phyloP scores from a whole-genome alignment of 2,113 vertebrate genomes.

The Hirundichthys speculiger region DNA sequence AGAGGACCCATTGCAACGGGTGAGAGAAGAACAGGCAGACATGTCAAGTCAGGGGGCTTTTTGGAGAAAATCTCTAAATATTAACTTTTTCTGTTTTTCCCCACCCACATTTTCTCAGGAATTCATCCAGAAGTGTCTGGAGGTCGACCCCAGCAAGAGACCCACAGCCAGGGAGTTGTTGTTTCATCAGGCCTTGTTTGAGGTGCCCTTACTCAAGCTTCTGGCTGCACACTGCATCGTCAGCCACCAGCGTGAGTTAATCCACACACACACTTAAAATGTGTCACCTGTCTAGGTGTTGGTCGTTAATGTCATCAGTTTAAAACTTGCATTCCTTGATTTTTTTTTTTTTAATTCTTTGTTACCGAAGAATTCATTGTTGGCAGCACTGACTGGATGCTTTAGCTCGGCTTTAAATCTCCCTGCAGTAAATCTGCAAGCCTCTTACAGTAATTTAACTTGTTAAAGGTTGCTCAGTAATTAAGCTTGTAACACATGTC shows the following conservation, averaged over 20 bases:
- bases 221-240: constrained; percentile 96
- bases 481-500: no score
- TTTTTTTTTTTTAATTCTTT: no score
- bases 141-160: constrained; percentile 88
- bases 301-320: neutral
- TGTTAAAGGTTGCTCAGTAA: neutral
- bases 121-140: constrained; percentile 98
- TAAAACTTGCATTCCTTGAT: neutral
- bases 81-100: neutral
- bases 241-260: constrained; percentile 94
- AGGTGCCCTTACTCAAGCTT: constrained; percentile 95
- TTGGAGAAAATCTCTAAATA: neutral
- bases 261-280: no score
- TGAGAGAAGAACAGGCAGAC: constrained; percentile 68
- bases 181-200: constrained; percentile 95
- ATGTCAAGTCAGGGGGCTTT: no score
- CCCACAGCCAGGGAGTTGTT: constrained; percentile 95
- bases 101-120: constrained; percentile 76
- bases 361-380: no score
- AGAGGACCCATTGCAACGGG: constrained; percentile 95
- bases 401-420: no score
- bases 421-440: neutral
- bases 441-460: no score
- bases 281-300: neutral
- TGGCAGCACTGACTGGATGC: no score